Base-by-base conservation (phyloP, 2,113 vertebrate species). In the Centropus unirufus region DNA sequence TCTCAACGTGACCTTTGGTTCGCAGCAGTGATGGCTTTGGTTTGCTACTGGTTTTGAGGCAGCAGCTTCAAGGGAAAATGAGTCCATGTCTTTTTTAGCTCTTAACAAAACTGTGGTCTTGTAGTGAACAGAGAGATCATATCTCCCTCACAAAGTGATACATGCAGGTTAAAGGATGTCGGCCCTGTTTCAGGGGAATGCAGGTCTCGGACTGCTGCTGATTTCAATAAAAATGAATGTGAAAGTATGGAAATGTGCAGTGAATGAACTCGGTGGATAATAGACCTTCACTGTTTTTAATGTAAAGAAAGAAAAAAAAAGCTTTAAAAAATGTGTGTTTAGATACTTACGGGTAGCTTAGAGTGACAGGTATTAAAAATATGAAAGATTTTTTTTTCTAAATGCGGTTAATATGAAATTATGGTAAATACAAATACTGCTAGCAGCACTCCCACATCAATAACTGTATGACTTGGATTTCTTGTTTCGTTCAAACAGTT, bases 61-160 rank as follows among this genome's bases (percentile, higher is more conserved):
- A 89, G 95, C 87, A 75, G 95, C 82, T 95, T 81, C 84, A 59
- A 96, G 85, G 86, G 94, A 93, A 96, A 97, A 96, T 89, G 92
- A 95, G 90, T 22, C 91, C 75, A 3, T 92, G 95, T 93, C 96
- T 97, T 93, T 96, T 96, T 95, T 85, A 97, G 94, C 94, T 96
- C 93, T 95, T 94, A 96, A 96, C 97, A 96, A 95, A 97, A 97
- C 87, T 93, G 93, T 89, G 94, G 95, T 78, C 95, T 95, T 97
- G 96, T 97, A 97, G 93, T 13, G 79, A 97, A 62, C 96, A 96
- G 93, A 95, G 55, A 94, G 97, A 97, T 97, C 62, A 6, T 96
- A 96, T 97, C 97, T 75, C 27, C 36, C 93, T 96, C 92, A 68
- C 95, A 78, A 89, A 97, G 82, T 94, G 95, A 87, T 96, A 97